phyloP scores from a whole-genome alignment of 2,113 vertebrate species.

The Perca fluviatilis region DNA sequence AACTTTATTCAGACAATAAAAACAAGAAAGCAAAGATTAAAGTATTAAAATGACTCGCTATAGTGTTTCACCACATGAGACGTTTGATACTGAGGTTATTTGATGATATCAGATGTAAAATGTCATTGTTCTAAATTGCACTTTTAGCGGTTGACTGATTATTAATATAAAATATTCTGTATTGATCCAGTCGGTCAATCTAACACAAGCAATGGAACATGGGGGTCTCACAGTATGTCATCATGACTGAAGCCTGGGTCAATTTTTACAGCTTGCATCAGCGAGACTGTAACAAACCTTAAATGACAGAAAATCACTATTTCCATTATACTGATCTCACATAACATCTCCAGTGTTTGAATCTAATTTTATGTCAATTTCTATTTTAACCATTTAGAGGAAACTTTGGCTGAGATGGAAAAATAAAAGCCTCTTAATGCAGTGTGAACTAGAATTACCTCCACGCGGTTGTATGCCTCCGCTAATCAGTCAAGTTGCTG shows the following conservation, averaged over 20 bases:
- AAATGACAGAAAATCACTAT: constrained; percentile 64
- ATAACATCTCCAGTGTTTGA: constrained; percentile 21
- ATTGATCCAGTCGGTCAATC: constrained; percentile 39
- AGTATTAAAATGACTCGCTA: not conserved
- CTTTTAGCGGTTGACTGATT: constrained; percentile 1
- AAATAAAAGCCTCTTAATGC: not conserved
- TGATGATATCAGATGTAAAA: not conserved
- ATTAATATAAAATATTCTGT: constrained; percentile 16
- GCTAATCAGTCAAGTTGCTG: no score
- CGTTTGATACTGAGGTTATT: not conserved
- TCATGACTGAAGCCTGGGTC: constrained; percentile 24
- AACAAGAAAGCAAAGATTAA: not conserved
- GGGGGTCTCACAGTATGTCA: constrained; percentile 16
- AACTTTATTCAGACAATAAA: not conserved
- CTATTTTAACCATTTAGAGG: not conserved
- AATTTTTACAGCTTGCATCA: constrained; percentile 28
- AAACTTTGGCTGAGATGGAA: not conserved
- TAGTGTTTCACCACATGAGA: not conserved
- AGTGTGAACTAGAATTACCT: not conserved
- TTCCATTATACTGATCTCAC: constrained; percentile 54
- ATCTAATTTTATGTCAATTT: constrained; percentile 40
- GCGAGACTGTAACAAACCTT: constrained; percentile 39
- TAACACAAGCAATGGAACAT: constrained; percentile 12
- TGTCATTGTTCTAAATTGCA: not conserved
- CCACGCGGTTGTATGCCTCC: not conserved